Conservation (phyloP, 2,113 vertebrate species). For the Myrmecobius fasciatus region DNA sequence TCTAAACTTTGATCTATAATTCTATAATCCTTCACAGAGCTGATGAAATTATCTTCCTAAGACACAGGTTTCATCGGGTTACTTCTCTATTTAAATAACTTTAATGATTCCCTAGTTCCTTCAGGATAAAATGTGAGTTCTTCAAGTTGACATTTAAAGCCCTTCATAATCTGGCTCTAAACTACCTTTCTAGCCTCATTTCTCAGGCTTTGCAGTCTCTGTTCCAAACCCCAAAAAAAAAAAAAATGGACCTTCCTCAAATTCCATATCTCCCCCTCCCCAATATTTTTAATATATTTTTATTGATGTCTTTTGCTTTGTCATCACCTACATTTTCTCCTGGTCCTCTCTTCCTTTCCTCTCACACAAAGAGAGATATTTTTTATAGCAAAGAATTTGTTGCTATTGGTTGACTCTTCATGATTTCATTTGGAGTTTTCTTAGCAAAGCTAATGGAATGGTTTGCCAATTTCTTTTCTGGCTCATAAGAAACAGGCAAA, state of each 20-base stretch:
- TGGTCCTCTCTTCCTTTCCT: background rate
- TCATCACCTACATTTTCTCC: background rate
- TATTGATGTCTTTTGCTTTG: background rate
- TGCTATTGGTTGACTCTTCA: background rate
- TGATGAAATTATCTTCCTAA: background rate
- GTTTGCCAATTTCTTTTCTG: background rate
- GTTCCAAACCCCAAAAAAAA: background rate
- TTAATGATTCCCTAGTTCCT: background rate
- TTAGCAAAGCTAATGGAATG: background rate
- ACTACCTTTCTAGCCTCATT: background rate
- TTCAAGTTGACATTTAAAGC: background rate
- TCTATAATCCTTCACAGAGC: background rate
- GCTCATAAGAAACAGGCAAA: too few species aligned
- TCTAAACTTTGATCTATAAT: background rate
- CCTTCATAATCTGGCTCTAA: background rate
- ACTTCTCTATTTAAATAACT: background rate
- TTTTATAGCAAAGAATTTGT: background rate
- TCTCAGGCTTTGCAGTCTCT: background rate
- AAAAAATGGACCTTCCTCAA: background rate
- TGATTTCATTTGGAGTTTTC: background rate
- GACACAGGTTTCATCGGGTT: background rate
- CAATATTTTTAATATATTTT: background rate
- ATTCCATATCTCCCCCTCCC: background rate
- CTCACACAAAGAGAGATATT: background rate
- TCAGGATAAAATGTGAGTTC: background rate